Evolutionary conservation across 2,113 vertebrate genomes (phyloP).

Genomic region (Merops nubicus): DNA sequence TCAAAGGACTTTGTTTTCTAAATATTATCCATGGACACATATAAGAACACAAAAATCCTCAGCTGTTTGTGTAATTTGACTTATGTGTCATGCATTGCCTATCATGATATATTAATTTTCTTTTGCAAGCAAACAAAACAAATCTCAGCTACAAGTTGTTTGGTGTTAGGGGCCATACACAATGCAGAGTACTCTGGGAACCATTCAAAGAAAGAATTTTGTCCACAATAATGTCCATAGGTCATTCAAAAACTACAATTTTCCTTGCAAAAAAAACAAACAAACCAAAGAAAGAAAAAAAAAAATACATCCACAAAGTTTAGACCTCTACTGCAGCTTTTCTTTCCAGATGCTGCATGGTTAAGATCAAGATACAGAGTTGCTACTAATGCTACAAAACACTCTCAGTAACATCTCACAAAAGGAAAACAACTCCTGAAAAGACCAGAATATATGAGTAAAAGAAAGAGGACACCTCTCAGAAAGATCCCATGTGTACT

Average conservation of each 20-base stretch:
- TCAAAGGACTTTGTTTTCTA: conserved; percentile 68
- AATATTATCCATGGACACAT: conserved; percentile 63
- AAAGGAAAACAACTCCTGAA: not conserved
- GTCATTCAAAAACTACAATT: not conserved
- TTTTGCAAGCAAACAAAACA: conserved; percentile 47
- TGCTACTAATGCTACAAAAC: not conserved
- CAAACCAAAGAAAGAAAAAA: no score
- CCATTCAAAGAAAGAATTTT: not conserved
- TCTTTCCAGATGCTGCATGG: not conserved
- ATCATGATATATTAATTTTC: conserved; percentile 53
- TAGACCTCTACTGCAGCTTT: not conserved
- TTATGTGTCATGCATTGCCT: conserved; percentile 28
- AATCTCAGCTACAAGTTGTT: not conserved
- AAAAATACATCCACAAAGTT: not conserved
- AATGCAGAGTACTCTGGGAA: not conserved
- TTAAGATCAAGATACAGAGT: not conserved
- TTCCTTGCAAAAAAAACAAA: not conserved
- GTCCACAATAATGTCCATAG: not conserved
- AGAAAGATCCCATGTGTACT: not conserved
- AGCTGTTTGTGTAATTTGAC: conserved; percentile 66
- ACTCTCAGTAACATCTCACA: not conserved
- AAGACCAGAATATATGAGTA: not conserved
- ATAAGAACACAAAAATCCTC: not conserved
- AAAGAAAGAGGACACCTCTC: not conserved
- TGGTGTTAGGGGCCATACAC: not conserved